Conservation (phyloP, 2,797 vertebrate species). For the Buphagus erythrorhynchus region DNA sequence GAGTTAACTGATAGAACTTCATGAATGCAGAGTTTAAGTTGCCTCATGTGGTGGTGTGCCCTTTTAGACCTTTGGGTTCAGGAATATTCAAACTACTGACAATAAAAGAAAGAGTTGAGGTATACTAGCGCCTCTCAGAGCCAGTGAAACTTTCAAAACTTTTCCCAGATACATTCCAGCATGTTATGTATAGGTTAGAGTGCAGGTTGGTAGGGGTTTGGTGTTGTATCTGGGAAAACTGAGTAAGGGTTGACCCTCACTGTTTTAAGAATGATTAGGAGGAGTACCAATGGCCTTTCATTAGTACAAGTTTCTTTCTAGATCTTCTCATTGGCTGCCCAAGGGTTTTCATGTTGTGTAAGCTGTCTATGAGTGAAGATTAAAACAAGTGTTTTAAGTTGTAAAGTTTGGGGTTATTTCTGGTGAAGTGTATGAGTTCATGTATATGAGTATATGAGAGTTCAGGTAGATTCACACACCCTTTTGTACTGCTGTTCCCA, state of each 20-base stretch:
- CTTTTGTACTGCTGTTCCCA: background rate
- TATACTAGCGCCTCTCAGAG: background rate
- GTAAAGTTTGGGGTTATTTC: background rate
- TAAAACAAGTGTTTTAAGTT: background rate
- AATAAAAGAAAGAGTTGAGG: background rate
- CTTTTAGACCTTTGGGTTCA: background rate
- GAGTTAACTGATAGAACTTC: background rate
- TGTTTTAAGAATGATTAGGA: background rate
- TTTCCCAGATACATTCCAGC: background rate
- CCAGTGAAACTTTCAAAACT: background rate
- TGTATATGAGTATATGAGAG: too few relatives aligned
- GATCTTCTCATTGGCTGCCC: background rate
- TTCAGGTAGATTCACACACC: background rate
- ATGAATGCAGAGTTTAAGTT: background rate
- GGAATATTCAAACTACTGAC: background rate
- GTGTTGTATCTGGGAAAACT: background rate
- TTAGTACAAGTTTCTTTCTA: background rate
- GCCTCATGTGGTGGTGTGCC: background rate
- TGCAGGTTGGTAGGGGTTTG: background rate
- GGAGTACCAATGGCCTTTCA: accelerated
- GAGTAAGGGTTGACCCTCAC: background rate
- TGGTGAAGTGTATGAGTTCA: background rate
- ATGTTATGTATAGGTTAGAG: background rate
- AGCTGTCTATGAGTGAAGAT: background rate
- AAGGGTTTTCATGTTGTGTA: background rate